Evolutionary conservation across 2,888 invertebrate species (phyloP).

Genomic region (Andrena camellia): DNA sequence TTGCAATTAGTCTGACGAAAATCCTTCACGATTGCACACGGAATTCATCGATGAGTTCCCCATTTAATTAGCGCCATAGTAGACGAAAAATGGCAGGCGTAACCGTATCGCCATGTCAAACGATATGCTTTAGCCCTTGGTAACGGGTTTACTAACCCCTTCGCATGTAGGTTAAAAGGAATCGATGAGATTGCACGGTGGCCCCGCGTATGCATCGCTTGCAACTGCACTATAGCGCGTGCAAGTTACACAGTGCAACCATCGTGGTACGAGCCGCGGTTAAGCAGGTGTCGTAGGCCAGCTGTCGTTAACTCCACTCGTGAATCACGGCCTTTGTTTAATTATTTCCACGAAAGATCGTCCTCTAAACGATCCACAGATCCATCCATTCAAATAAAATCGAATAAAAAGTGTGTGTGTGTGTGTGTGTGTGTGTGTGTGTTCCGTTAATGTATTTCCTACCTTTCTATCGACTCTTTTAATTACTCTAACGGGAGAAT

Average conservation of each 20-base stretch:
- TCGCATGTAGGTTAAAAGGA: slow-evolving; percentile 74
- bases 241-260: slow-evolving; percentile 27
- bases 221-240: slow-evolving; percentile 26
- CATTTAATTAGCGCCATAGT: neutral
- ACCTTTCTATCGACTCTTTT: neutral
- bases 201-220: slow-evolving; percentile 55
- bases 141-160: slow-evolving; percentile 80
- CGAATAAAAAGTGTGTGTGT: no score
- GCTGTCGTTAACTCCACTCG: slow-evolving; percentile 23
- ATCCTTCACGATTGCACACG: neutral
- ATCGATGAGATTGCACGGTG: slow-evolving; percentile 75
- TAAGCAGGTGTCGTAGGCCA: slow-evolving; percentile 45
- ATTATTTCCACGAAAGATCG: slow-evolving; percentile 22
- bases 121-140: slow-evolving; percentile 49
- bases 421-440: neutral
- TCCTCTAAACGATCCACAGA: neutral
- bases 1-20: neutral
- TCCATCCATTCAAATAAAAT: neutral
- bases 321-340: slow-evolving; percentile 24
- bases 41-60: neutral
- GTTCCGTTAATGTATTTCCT: neutral
- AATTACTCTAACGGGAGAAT: neutral
- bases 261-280: slow-evolving; percentile 50
- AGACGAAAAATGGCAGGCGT: neutral
- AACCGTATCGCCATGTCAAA: slow-evolving; percentile 5